phyloP scores from a whole-genome alignment of 2,888 invertebrate species.

The Acanthosepion lycidas region DNA sequence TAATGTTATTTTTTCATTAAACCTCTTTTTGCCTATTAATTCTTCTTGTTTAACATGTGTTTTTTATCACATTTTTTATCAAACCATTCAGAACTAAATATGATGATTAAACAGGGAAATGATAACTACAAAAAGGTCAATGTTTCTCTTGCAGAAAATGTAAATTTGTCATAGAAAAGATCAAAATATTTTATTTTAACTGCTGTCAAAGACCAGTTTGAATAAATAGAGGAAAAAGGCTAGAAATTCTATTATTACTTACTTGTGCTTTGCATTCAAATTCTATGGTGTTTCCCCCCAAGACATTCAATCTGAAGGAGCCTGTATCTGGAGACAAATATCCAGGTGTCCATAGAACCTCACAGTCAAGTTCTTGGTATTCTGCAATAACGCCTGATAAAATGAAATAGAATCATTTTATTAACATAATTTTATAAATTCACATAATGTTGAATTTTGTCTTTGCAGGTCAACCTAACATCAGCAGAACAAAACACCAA shows the following conservation, averaged over 20 bases:
- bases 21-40: no score
- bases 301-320: constrained; percentile 71
- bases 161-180: no score
- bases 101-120: no score
- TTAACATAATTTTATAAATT: background rate
- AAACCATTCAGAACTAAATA: no score
- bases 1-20: no score
- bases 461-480: no score
- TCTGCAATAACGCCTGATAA: constrained; percentile 71
- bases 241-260: constrained; percentile 37
- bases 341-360: constrained; percentile 75
- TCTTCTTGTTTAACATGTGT: no score
- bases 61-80: no score
- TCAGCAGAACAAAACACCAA: no score
- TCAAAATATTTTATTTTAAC: background rate
- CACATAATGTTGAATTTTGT: no score
- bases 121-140: no score
- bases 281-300: constrained; percentile 67
- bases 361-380: constrained; percentile 73
- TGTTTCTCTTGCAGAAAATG: no score
- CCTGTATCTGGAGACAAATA: constrained; percentile 73
- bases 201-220: background rate
- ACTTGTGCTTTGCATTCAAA: constrained; percentile 73
- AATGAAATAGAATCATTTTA: background rate
- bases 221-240: background rate